These are phyloP conservation scores for Sprattus sprattus DNA, from an alignment of 2,113 vertebrate species.

Conservation along the genomic window DNA sequence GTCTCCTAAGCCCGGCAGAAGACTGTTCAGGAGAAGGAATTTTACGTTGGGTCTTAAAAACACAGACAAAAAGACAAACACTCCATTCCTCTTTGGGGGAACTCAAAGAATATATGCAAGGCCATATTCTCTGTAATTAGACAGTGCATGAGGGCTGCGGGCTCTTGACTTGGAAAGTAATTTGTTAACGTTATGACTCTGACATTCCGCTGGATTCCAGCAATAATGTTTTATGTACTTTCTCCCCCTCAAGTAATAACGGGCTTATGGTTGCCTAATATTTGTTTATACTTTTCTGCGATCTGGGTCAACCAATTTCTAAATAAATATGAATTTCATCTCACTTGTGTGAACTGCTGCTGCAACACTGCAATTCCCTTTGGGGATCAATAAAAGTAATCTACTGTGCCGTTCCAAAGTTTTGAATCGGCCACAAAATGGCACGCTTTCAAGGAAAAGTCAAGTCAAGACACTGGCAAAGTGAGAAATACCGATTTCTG, in stretches of 20 bases:
- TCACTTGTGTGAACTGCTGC: neutral
- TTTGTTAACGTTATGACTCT: conserved; percentile 46
- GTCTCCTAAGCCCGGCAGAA: too few species aligned
- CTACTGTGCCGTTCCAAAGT: too few species aligned
- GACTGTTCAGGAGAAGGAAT: too few species aligned
- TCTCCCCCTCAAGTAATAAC: conserved; percentile 24
- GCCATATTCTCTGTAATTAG: conserved; percentile 23
- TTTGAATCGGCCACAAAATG: too few species aligned
- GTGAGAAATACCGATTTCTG: too few species aligned
- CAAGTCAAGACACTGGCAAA: too few species aligned
- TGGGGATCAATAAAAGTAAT: too few species aligned
- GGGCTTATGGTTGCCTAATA: conserved; percentile 24
- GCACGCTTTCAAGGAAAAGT: too few species aligned
- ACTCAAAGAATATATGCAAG: conserved; percentile 15
- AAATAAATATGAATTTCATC: conserved; percentile 32
- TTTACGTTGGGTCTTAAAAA: neutral
- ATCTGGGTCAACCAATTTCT: conserved; percentile 51
- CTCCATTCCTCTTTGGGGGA: neutral
- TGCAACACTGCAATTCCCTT: too few species aligned
- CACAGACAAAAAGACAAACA: neutral
- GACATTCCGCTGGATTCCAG: conserved; percentile 38
- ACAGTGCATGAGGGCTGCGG: conserved; percentile 9
- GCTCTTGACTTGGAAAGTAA: conserved; percentile 40
- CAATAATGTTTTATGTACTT: conserved; percentile 43
- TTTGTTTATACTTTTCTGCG: conserved; percentile 39